A percentile compares a stretch with the other conserved stretches of the same genome.
These are phyloP conservation scores for Pseudomugil gertrudae DNA, from an alignment of 2,797 vertebrate species.

Conservation along the genomic window DNA sequence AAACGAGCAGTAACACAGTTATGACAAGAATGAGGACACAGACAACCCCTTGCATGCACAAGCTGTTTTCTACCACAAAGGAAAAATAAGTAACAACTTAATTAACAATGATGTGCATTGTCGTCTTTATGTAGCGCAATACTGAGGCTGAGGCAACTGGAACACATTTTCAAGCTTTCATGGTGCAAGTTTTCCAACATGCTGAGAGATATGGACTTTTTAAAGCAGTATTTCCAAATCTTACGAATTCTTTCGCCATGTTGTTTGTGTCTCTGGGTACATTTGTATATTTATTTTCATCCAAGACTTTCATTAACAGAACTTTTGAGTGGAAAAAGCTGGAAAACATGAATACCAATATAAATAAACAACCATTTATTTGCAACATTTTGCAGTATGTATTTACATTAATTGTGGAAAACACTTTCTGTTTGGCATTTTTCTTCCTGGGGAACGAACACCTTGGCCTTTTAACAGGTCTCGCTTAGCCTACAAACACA, in stretches of 20 bases:
- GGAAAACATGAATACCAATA: not conserved
- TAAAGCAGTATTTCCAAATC: not conserved
- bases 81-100: not conserved
- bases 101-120: not conserved
- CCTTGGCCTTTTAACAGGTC: not conserved
- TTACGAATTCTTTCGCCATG: not conserved
- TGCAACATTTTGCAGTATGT: not conserved
- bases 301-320: not conserved
- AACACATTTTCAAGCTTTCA: not conserved
- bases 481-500: not conserved
- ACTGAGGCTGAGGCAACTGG: not conserved
- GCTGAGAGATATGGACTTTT: not conserved
- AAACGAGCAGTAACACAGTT: constrained; percentile 40
- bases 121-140: constrained; percentile 1
- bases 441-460: not conserved
- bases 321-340: not conserved
- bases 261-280: not conserved
- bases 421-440: not conserved
- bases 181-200: not conserved
- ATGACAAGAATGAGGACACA: constrained; percentile 14
- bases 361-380: not conserved
- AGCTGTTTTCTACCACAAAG: not conserved
- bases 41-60: constrained; percentile 1
- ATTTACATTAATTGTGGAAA: not conserved
- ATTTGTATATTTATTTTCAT: not conserved